Evolutionary conservation across 2,113 vertebrate genomes (phyloP).

Genomic region (Capricornis sumatraensis): DNA sequence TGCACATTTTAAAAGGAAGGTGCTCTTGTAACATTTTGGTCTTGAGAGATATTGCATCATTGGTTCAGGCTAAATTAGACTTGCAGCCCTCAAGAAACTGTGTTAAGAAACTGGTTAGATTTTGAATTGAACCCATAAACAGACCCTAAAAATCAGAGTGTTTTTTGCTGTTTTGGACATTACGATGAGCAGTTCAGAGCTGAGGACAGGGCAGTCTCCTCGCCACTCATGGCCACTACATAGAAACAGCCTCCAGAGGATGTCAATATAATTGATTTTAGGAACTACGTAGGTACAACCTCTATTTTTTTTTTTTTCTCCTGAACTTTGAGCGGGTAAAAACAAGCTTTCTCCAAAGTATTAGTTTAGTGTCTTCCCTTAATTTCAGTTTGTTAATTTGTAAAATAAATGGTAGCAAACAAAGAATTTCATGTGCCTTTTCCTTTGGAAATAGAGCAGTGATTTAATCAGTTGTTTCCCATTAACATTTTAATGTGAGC

Average conservation of each 20-base stretch:
- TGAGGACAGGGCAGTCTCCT: background rate
- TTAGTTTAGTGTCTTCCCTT: background rate
- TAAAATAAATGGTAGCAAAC: background rate
- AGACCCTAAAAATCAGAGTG: background rate
- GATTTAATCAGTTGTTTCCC: background rate
- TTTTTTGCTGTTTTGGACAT: background rate
- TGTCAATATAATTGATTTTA: background rate
- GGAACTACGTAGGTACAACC: background rate
- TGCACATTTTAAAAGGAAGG: conserved; percentile 32
- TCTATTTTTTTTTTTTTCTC: background rate
- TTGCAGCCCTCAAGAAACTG: conserved; percentile 11
- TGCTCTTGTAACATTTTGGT: conserved; percentile 40
- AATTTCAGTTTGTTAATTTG: background rate
- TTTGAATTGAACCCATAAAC: background rate
- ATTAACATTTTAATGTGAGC: background rate
- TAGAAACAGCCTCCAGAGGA: background rate
- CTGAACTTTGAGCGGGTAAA: background rate
- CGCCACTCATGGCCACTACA: background rate
- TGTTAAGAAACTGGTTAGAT: background rate
- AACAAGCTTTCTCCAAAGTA: background rate
- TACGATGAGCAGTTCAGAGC: background rate
- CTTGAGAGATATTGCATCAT: conserved; percentile 48
- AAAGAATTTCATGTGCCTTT: background rate
- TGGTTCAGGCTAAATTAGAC: conserved; percentile 5
- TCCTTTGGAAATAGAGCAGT: background rate